Conservation (phyloP, 2,888 invertebrate species). For the Andricus curvator region DNA sequence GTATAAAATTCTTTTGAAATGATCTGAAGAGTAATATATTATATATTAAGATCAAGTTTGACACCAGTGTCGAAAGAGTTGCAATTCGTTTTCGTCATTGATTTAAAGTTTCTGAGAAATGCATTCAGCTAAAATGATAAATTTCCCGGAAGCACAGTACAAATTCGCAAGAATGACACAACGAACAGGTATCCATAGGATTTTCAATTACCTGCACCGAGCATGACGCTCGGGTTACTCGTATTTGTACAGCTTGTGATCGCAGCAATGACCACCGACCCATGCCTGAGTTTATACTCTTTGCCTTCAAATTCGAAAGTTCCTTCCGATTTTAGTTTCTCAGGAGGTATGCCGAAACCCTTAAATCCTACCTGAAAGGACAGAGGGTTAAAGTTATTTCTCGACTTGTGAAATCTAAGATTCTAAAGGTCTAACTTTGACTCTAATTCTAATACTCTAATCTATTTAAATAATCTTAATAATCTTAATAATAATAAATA, state of each 20-base stretch:
- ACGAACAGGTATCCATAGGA: neutral
- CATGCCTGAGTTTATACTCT: constrained; percentile 90
- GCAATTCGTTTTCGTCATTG: neutral
- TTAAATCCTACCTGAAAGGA: constrained; percentile 90
- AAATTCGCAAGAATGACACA: constrained; percentile 34
- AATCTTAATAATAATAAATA: no score
- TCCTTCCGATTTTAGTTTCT: constrained; percentile 83
- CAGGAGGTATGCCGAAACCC: constrained; percentile 89
- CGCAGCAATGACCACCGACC: constrained; percentile 97
- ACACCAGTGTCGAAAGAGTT: neutral
- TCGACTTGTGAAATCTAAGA: neutral
- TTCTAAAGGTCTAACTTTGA: no score
- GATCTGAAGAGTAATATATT: neutral
- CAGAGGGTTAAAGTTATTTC: neutral
- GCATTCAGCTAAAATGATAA: constrained; percentile 4
- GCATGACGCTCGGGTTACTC: constrained; percentile 98
- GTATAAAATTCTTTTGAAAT: neutral
- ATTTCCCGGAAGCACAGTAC: neutral
- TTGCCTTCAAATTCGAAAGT: constrained; percentile 90
- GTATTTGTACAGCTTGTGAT: constrained; percentile 99
- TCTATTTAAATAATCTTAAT: no score
- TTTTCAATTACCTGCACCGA: constrained; percentile 88
- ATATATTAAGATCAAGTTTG: neutral
- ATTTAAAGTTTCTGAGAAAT: neutral
- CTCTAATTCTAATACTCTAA: no score